Conservation (phyloP, 2,888 invertebrate genomes). For the Tachina grossa region DNA sequence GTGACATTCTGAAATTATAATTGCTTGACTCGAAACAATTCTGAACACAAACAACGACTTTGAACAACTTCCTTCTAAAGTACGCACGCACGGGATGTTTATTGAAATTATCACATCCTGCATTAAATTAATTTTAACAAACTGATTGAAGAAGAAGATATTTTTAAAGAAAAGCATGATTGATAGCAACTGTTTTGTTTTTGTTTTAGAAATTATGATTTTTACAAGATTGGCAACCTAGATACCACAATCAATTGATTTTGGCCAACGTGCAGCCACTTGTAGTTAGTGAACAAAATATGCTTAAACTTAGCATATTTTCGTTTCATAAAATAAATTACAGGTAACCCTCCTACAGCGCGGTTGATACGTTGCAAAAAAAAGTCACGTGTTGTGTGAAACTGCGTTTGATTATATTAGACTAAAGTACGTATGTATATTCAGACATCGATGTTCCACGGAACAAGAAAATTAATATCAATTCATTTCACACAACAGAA, state of each 20-base stretch:
- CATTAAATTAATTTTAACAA: slow-evolving; percentile 30
- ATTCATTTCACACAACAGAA: too few relatives aligned
- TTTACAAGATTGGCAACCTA: slow-evolving; percentile 4
- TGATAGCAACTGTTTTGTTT: slow-evolving; percentile 26
- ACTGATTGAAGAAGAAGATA: slow-evolving; percentile 18
- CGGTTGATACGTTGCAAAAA: too few relatives aligned
- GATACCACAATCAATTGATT: not conserved
- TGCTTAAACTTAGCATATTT: too few relatives aligned
- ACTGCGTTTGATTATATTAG: too few relatives aligned
- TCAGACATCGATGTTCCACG: too few relatives aligned
- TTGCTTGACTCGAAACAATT: not conserved
- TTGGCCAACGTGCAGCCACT: not conserved
- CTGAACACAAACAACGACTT: not conserved
- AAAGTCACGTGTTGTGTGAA: too few relatives aligned
- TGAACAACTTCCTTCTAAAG: not conserved
- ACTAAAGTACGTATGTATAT: too few relatives aligned
- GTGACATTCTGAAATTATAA: not conserved
- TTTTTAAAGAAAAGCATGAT: slow-evolving; percentile 47
- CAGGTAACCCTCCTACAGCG: too few relatives aligned
- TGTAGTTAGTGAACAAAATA: too few relatives aligned
- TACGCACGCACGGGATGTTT: slow-evolving; percentile 19
- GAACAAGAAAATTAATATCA: too few relatives aligned
- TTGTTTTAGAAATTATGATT: slow-evolving; percentile 25
- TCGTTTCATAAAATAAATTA: too few relatives aligned
- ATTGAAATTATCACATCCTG: slow-evolving; percentile 54